These are phyloP conservation scores for Punctoribates punctum DNA, from an alignment of 2,888 invertebrate species.

Conservation along the genomic window DNA sequence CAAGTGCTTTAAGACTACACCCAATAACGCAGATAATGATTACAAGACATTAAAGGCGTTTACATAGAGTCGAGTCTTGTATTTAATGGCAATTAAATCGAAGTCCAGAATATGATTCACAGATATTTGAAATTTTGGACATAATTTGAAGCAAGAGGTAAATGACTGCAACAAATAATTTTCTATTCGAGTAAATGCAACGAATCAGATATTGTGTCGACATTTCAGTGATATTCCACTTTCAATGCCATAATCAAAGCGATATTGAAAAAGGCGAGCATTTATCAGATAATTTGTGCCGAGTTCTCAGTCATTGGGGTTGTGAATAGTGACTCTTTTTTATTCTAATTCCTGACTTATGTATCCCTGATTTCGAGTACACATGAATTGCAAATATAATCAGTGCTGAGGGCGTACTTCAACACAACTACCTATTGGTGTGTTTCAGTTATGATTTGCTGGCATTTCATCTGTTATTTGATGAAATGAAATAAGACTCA, in stretches of 20 bases:
- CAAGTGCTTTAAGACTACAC: conserved; percentile 28
- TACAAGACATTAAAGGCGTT: conserved; percentile 31
- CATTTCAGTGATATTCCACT: not conserved
- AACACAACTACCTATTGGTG: not conserved
- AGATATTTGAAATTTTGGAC: not conserved
- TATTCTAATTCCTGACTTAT: conserved; percentile 31
- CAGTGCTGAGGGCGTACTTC: conserved; percentile 26
- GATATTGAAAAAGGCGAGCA: conserved; percentile 7
- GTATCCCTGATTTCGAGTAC: conserved; percentile 3
- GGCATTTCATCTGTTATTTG: conserved; percentile 35
- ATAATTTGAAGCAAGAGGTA: not conserved
- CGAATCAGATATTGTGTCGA: not conserved
- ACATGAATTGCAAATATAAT: conserved; percentile 30
- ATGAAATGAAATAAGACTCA: conserved; percentile 16
- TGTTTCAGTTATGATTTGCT: not conserved
- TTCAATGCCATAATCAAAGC: conserved; percentile 23
- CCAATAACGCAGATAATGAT: conserved; percentile 9
- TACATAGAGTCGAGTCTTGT: not conserved
- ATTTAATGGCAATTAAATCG: conserved; percentile 24
- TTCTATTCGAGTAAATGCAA: not conserved
- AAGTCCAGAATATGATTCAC: not conserved
- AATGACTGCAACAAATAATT: not conserved
- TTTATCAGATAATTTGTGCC: conserved; percentile 27
- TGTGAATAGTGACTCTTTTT: conserved; percentile 2
- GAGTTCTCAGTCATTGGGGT: not conserved